Evolutionary conservation across 2,797 vertebrate species (phyloP).

Genomic region (Calcarius lapponicus): DNA sequence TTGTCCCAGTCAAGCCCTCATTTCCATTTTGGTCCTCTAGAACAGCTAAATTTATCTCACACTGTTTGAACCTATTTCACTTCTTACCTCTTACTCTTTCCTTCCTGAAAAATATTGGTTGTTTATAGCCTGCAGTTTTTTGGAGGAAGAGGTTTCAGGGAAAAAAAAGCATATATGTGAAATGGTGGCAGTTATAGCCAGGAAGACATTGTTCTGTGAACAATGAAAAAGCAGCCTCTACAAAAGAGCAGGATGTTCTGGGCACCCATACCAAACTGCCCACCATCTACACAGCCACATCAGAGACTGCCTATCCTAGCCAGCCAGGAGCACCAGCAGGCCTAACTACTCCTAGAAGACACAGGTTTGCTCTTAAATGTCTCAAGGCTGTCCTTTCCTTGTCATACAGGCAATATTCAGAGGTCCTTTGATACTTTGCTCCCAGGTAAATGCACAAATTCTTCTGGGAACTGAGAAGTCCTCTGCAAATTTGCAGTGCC

Average conservation of each 20-base stretch:
- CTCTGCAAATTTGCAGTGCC: not conserved
- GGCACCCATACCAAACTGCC: not conserved
- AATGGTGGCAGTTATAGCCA: not conserved
- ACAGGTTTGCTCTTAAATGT: not conserved
- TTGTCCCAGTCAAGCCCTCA: not conserved
- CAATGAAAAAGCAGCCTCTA: not conserved
- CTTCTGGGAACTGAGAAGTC: not conserved
- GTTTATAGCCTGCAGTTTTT: not conserved
- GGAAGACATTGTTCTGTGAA: not conserved
- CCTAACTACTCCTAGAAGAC: not conserved
- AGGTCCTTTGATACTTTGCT: not conserved
- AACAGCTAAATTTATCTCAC: not conserved
- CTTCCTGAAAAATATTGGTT: not conserved
- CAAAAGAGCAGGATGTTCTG: not conserved
- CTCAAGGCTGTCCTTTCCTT: not conserved
- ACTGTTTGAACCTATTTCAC: not conserved
- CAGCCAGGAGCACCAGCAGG: not conserved
- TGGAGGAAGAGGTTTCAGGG: not conserved
- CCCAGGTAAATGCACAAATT: not conserved
- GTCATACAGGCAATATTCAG: not conserved
- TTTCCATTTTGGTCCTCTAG: not conserved
- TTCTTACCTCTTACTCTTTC: not conserved
- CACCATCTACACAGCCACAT: not conserved
- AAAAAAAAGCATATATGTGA: not conserved
- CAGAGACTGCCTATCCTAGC: not conserved